Base-by-base conservation (phyloP, 2,113 vertebrate species). In the Pardalotus punctatus region DNA sequence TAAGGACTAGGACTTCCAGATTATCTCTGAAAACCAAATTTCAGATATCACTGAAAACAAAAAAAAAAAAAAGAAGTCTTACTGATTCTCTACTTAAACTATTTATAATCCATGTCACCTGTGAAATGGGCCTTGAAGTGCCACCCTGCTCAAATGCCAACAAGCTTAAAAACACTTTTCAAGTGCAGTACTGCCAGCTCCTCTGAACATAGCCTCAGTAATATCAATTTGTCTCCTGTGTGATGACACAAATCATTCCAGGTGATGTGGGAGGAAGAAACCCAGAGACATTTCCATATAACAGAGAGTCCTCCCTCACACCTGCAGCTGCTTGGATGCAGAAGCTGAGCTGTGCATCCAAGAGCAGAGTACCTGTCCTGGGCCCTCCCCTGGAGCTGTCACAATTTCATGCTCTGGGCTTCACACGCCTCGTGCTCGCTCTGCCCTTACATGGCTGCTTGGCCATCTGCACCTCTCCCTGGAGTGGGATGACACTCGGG, bases 381-480 rank as follows among this genome's bases (percentile, higher is more conserved):
- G 18, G 7, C 11, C 45, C 27, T 48, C 5, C 16, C 11, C 50
- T 66, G 48, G 31, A 57, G 47, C 12, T 79, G 36, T 33, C 48
- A 81, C 23, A 20, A 18, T 23, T 8, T 51, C 1, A 0, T 20
- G 43, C 33, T 43, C 84, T 66, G 76, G 27, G 33, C 10, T 24
- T 77, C 9, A 2, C 31, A 14, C 1, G 3, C 25, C 28, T 17
- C 24, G 35, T 4, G 3, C 23, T 67, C 2, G 0, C 14, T 64
- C 58, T 89, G 56, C 53, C 62, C 20, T 62, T 35, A 23, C 15
- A 61, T 11, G 10, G 36, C 14, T 28, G 12, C 28, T 70, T 33
- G 60, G 65, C 24, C 17, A 45, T 28, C 28, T 23, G n/a, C 1
- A 2, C 33, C n/a, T 51, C 38, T 38, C 36, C 31, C 38, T 78